These are phyloP conservation scores for Melanaphis sacchari DNA, from an alignment of 1,140 invertebrate genomes.

Conservation along the genomic window DNA sequence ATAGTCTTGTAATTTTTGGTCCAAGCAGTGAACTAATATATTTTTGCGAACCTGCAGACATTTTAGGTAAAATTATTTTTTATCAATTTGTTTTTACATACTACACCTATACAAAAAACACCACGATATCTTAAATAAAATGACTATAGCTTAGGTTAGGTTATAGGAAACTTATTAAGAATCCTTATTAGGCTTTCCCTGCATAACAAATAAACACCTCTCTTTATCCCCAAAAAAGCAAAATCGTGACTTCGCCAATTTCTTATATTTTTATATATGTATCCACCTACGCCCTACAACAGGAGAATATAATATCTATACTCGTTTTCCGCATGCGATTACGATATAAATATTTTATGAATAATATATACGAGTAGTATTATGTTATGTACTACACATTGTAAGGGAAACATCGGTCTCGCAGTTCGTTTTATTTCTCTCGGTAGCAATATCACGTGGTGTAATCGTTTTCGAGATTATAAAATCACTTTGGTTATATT, in stretches of 20 bases:
- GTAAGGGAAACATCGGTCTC: neutral
- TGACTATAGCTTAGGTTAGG: too few relatives aligned
- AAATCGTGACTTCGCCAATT: neutral
- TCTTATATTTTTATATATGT: neutral
- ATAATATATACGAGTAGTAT: neutral
- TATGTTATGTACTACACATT: neutral
- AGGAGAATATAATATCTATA: neutral
- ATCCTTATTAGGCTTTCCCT: too few relatives aligned
- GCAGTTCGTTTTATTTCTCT: neutral
- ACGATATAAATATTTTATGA: neutral
- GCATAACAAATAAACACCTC: neutral
- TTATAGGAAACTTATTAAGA: too few relatives aligned
- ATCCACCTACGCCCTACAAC: neutral
- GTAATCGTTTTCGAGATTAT: neutral
- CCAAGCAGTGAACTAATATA: too few relatives aligned
- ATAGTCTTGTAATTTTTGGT: too few relatives aligned
- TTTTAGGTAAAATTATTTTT: too few relatives aligned
- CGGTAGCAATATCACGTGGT: neutral
- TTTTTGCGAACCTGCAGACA: too few relatives aligned
- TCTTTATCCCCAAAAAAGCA: neutral
- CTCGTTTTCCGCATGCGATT: neutral
- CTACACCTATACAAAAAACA: too few relatives aligned
- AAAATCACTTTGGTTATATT: neutral
- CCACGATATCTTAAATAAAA: too few relatives aligned
- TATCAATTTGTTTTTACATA: too few relatives aligned